A percentile compares a stretch with the other conserved stretches of the same genome.
Conservation (phyloP, 2,888 invertebrate genomes). For the Dicycla oo region DNA sequence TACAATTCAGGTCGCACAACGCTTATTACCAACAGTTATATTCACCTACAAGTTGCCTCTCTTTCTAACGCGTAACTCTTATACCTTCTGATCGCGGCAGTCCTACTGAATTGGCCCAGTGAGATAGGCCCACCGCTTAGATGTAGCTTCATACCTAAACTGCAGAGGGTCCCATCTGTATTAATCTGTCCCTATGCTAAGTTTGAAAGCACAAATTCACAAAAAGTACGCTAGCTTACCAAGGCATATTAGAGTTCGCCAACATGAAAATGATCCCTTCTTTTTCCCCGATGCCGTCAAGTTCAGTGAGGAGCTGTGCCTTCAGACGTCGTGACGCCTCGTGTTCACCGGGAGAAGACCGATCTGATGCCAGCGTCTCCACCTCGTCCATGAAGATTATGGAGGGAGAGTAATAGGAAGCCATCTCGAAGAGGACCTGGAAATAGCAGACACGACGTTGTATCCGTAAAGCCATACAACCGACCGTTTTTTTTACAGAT, state of each 20-base stretch:
- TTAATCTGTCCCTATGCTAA: too few species aligned
- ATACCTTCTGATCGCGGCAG: too few species aligned
- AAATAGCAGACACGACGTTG: not conserved
- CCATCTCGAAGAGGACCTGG: conserved; percentile 96
- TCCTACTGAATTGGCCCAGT: too few species aligned
- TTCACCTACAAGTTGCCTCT: too few species aligned
- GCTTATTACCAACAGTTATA: too few species aligned
- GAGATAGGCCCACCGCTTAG: too few species aligned
- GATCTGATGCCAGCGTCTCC: conserved; percentile 94
- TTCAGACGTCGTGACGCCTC: conserved; percentile 97
- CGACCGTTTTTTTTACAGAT: too few species aligned
- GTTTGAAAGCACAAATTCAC: too few species aligned
- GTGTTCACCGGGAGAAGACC: conserved; percentile 93
- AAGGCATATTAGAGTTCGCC: conserved; percentile 97
- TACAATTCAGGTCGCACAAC: too few species aligned
- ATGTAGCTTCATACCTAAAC: too few species aligned
- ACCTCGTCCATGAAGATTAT: conserved; percentile 98
- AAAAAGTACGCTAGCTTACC: conserved; percentile 87
- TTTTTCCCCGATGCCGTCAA: conserved; percentile 94
- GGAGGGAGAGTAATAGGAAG: conserved; percentile 95
- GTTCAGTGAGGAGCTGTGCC: conserved; percentile 96
- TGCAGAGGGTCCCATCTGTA: too few species aligned
- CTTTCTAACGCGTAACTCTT: too few species aligned
- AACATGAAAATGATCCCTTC: conserved; percentile 93
- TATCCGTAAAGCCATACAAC: not conserved